Evolutionary conservation across 2,113 vertebrate genomes (phyloP).

Genomic region (Calidris pygmaea): DNA sequence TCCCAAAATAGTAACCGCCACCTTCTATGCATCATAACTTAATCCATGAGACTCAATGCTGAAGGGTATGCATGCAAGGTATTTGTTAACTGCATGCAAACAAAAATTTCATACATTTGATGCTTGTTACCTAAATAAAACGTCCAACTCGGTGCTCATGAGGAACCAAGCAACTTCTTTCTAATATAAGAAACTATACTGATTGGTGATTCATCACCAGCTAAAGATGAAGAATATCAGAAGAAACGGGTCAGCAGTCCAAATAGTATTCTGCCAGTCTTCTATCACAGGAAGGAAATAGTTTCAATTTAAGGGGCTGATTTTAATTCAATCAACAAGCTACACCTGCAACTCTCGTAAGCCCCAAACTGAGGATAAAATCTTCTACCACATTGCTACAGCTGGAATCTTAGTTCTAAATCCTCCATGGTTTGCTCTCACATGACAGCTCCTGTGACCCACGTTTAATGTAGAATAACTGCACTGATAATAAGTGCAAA

Average conservation of each 20-base stretch:
- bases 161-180: background rate
- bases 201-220: background rate
- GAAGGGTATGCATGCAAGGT: background rate
- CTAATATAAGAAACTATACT: background rate
- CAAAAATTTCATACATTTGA: background rate
- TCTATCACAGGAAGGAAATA: rapidly evolving
- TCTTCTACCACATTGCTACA: background rate
- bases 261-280: background rate
- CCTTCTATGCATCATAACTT: background rate
- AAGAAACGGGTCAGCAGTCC: background rate
- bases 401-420: background rate
- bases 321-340: background rate
- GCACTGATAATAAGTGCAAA: background rate
- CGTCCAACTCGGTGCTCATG: background rate
- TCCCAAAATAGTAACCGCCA: background rate
- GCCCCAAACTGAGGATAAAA: background rate
- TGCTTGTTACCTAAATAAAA: background rate
- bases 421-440: background rate
- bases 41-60: background rate
- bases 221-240: background rate
- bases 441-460: background rate
- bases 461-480: background rate
- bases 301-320: background rate
- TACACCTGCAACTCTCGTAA: background rate
- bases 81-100: background rate